Conservation (phyloP, 2,113 vertebrate species). For the Myocastor coypus region DNA sequence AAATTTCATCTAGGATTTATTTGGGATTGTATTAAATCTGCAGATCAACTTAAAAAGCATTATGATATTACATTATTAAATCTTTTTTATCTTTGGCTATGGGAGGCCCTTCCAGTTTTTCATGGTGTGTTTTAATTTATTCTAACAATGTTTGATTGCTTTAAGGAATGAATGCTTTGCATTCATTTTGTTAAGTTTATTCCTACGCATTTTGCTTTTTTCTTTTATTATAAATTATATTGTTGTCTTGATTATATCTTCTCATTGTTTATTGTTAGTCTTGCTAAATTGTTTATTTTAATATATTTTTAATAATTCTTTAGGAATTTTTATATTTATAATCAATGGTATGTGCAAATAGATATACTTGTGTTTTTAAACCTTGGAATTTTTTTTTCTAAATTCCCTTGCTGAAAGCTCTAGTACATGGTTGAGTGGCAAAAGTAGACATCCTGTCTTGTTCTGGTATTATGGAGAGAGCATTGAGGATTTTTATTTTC, state of each 20-base stretch:
- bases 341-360: not conserved
- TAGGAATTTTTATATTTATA: not conserved
- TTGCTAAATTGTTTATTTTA: conserved; percentile 10
- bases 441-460: not conserved
- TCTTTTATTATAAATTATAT: not conserved
- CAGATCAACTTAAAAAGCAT: too few relatives aligned
- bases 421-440: not conserved
- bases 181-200: too few relatives aligned
- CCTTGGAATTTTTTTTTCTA: not conserved
- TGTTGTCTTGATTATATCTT: not conserved
- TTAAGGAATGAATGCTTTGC: too few relatives aligned
- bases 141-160: too few relatives aligned
- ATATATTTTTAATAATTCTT: not conserved
- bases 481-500: not conserved
- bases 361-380: not conserved
- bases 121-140: too few relatives aligned
- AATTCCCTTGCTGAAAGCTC: not conserved
- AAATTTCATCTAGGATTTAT: too few relatives aligned
- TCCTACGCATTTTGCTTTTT: too few relatives aligned
- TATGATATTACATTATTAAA: too few relatives aligned
- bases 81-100: too few relatives aligned
- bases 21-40: too few relatives aligned
- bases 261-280: not conserved
- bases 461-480: not conserved
- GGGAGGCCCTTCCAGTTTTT: too few relatives aligned